Evolutionary conservation across 2,113 vertebrate genomes (phyloP).

Genomic region (Leptosomus discolor): DNA sequence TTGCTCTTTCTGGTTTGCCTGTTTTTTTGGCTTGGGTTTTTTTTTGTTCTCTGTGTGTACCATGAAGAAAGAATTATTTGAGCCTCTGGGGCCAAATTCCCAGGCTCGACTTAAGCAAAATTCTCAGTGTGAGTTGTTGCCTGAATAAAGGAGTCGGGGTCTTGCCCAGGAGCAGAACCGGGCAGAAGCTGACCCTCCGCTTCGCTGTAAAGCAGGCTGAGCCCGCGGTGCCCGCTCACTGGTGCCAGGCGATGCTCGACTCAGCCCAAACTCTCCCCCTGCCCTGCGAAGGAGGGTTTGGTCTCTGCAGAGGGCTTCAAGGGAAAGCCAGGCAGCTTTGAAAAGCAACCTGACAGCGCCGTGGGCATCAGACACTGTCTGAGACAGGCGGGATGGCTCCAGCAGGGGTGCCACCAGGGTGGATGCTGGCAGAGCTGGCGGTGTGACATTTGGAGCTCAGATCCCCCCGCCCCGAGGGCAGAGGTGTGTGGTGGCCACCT

Average conservation of each 20-base stretch:
- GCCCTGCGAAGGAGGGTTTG: accelerated
- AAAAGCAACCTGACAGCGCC: not conserved
- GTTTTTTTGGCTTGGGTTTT: not conserved
- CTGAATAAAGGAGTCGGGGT: not conserved
- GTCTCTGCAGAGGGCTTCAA: not conserved
- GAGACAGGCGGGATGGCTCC: not conserved
- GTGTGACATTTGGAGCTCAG: not conserved
- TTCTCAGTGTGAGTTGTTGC: not conserved
- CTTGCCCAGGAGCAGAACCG: not conserved
- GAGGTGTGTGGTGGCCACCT: not conserved
- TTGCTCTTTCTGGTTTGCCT: not conserved
- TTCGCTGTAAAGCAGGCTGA: not conserved
- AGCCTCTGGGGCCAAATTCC: conserved; percentile 10
- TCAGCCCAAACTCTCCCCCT: not conserved
- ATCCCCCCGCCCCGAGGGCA: not conserved
- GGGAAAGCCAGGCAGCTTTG: not conserved
- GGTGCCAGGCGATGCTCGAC: not conserved
- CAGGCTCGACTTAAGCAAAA: not conserved
- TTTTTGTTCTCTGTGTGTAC: not conserved
- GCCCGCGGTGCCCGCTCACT: accelerated
- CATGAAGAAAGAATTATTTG: not conserved
- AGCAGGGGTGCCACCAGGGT: not conserved
- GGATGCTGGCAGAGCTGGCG: not conserved
- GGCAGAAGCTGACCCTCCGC: not conserved
- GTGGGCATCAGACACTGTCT: not conserved